These are phyloP conservation scores for Gadopsis marmoratus DNA, from an alignment of 2,797 vertebrate species.

Conservation along the genomic window DNA sequence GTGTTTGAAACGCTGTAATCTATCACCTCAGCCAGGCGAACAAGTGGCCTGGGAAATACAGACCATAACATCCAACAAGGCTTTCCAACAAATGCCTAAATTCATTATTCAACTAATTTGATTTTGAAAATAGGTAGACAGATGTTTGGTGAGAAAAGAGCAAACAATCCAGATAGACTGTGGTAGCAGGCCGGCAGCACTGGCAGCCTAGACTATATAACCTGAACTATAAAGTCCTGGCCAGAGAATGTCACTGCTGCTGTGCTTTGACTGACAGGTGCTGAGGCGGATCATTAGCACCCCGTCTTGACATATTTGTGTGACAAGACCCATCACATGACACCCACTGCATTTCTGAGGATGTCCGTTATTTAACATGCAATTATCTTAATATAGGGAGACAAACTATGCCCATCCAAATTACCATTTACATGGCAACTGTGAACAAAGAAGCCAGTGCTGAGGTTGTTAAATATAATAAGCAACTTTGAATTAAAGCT, in stretches of 20 bases:
- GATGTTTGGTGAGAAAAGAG: slow-evolving; percentile 31
- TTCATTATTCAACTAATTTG: slow-evolving; percentile 33
- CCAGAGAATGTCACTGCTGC: slow-evolving; percentile 16
- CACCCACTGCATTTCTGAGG: slow-evolving; percentile 65
- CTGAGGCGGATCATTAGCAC: slow-evolving; percentile 70
- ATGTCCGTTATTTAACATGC: slow-evolving; percentile 77
- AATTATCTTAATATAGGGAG: slow-evolving; percentile 78
- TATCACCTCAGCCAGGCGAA: slow-evolving; percentile 50
- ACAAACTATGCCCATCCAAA: slow-evolving; percentile 71
- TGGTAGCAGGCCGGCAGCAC: slow-evolving; percentile 17
- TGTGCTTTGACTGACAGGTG: slow-evolving; percentile 68
- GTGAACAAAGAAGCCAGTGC: slow-evolving; percentile 57
- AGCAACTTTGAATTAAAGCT: slow-evolving; percentile 57
- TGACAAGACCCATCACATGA: slow-evolving; percentile 63
- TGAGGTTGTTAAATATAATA: slow-evolving; percentile 50
- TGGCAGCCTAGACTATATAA: slow-evolving; percentile 25
- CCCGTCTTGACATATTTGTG: slow-evolving; percentile 62
- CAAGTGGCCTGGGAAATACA: slow-evolving; percentile 44
- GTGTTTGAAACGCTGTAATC: slow-evolving; percentile 61
- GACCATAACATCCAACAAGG: slow-evolving; percentile 33
- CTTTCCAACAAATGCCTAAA: slow-evolving; percentile 36
- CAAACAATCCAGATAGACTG: neutral
- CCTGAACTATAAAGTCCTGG: slow-evolving; percentile 26
- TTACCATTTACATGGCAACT: slow-evolving; percentile 58
- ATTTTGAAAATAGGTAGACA: slow-evolving; percentile 34